A percentile compares a stretch with the other conserved stretches of the same genome.
These are phyloP conservation scores for Rhagologus leucostigma DNA, from an alignment of 2,113 vertebrate genomes.

Conservation along the genomic window DNA sequence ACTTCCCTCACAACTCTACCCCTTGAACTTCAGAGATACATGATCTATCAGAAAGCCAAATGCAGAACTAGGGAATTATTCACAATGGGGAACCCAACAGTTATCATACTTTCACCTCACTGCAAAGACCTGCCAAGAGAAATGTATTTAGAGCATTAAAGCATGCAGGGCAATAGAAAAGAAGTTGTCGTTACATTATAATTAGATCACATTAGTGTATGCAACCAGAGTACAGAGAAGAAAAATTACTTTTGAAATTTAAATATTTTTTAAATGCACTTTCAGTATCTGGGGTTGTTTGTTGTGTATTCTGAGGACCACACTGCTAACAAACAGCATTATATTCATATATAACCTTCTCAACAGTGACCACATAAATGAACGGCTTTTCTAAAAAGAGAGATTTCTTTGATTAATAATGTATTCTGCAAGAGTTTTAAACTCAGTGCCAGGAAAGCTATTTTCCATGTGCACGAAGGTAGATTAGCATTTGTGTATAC, in stretches of 20 bases:
- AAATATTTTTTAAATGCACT: background rate
- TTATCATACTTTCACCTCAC: background rate
- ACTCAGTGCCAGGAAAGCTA: slow-evolving; percentile 35
- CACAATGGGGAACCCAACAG: background rate
- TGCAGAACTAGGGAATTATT: slow-evolving; percentile 23
- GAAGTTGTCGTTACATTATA: slow-evolving; percentile 18
- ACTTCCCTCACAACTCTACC: background rate
- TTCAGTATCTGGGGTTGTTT: slow-evolving; percentile 14
- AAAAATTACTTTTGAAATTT: slow-evolving; percentile 22
- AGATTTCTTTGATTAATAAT: slow-evolving; percentile 58
- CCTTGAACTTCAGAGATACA: slow-evolving; percentile 7
- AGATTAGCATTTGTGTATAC: slow-evolving; percentile 58
- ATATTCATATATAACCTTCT: slow-evolving; percentile 27
- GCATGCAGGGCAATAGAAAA: slow-evolving; percentile 23
- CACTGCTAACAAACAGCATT: slow-evolving; percentile 27
- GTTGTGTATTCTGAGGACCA: slow-evolving; percentile 7
- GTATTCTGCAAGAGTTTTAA: slow-evolving; percentile 49
- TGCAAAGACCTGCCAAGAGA: slow-evolving; percentile 23
- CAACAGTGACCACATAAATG: slow-evolving; percentile 40
- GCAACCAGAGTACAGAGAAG: background rate
- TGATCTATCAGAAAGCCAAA: slow-evolving; percentile 1
- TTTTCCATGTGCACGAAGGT: slow-evolving; percentile 57
- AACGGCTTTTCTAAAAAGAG: slow-evolving; percentile 36
- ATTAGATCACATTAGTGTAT: slow-evolving; percentile 34
- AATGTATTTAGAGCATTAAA: slow-evolving; percentile 9